phyloP scores from a whole-genome alignment of 23 tunicate species.

The Botrylloides violaceus region DNA sequence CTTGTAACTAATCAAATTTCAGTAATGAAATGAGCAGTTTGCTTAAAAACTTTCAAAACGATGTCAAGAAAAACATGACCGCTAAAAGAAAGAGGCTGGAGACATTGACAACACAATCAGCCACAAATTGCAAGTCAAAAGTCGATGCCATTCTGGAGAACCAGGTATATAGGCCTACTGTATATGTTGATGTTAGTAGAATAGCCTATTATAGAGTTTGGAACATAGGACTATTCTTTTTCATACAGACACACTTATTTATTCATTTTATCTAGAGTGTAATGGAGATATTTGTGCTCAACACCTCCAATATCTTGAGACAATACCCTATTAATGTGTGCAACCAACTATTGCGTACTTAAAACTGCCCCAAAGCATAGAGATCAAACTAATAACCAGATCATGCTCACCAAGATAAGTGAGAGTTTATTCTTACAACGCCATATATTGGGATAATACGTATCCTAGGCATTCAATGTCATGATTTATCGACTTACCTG shows the following conservation, averaged over 20 bases:
- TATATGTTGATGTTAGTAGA: neutral
- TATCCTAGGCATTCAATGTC: too few relatives aligned
- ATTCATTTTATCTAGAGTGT: neutral
- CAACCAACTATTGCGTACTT: neutral
- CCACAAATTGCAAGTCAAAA: slow-evolving; percentile 33
- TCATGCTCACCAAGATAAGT: neutral
- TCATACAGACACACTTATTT: neutral
- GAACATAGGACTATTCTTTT: neutral
- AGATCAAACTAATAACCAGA: neutral
- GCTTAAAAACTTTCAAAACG: slow-evolving; percentile 55
- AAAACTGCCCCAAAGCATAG: neutral
- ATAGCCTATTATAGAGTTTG: neutral
- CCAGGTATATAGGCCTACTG: slow-evolving; percentile 29
- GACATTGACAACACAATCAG: slow-evolving; percentile 52
- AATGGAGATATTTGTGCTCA: too few relatives aligned
- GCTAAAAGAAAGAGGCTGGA: slow-evolving; percentile 57
- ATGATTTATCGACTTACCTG: too few relatives aligned
- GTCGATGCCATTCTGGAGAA: slow-evolving; percentile 32
- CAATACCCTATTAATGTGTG: neutral
- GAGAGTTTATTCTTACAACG: too few relatives aligned
- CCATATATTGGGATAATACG: too few relatives aligned
- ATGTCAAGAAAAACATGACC: slow-evolving; percentile 41
- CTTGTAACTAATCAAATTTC: neutral
- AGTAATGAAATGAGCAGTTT: slow-evolving; percentile 36
- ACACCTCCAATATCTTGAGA: neutral